A percentile compares a stretch with the other conserved stretches of the same genome.
Conservation (phyloP, 2,797 vertebrate genomes). For the Kryptolebias ocellatus region DNA sequence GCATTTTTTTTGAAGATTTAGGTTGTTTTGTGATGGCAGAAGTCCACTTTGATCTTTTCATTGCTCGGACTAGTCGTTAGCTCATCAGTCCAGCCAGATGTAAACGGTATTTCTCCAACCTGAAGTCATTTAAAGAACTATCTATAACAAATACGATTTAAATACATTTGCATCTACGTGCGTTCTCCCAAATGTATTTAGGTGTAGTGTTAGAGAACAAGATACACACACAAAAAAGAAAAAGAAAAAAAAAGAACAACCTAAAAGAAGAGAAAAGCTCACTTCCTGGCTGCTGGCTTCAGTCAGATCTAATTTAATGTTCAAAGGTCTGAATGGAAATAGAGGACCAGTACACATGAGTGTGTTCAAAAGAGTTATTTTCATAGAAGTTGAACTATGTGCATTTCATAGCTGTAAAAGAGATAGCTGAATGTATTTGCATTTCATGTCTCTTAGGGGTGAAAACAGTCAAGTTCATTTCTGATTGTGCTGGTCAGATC, state of each 20-base stretch:
- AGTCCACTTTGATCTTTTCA: no score
- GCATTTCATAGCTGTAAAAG: conserved; percentile 37
- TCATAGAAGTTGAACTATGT: conserved; percentile 23
- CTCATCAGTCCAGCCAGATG: no score
- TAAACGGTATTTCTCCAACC: no score
- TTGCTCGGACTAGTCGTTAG: no score
- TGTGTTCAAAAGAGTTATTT: background rate
- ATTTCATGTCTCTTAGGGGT: conserved; percentile 31
- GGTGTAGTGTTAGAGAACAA: no score
- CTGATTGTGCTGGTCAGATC: conserved; percentile 19
- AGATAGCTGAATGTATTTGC: conserved; percentile 35
- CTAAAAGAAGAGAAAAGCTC: conserved; percentile 1
- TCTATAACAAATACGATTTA: no score
- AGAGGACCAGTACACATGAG: background rate
- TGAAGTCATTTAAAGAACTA: no score
- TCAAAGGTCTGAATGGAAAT: conserved; percentile 49
- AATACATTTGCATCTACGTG: no score
- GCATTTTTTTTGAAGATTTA: no score
- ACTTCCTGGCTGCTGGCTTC: conserved; percentile 31
- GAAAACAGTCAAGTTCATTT: conserved; percentile 5
- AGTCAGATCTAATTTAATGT: conserved; percentile 67
- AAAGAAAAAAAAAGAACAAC: background rate
- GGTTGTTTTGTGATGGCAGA: no score
- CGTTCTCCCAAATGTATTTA: no score
- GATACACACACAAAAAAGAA: no score